Evolutionary conservation across 2,797 vertebrate species (phyloP).

Genomic region (Vespertilio murinus): DNA sequence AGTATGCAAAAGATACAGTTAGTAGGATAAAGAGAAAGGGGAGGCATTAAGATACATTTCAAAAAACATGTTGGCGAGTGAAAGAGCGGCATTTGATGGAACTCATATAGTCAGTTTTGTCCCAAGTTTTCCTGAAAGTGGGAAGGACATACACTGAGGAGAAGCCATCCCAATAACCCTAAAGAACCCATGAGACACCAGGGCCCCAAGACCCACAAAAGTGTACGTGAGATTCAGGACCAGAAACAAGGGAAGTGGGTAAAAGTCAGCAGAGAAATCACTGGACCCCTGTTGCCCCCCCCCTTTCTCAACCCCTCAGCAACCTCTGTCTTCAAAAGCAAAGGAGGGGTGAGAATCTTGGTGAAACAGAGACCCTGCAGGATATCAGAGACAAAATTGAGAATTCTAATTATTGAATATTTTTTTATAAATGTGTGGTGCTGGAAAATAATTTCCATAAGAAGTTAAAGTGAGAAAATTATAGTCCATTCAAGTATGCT

Average conservation of each 20-base stretch:
- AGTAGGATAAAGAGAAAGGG: not conserved
- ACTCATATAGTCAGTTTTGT: not conserved
- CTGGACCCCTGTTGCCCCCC: not conserved
- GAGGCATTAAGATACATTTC: not conserved
- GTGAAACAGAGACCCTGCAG: not conserved
- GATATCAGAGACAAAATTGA: not conserved
- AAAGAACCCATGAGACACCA: not conserved
- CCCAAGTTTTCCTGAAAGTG: not conserved
- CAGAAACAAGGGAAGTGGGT: not conserved
- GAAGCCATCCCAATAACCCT: not conserved
- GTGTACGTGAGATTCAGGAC: not conserved
- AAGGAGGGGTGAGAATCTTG: not conserved
- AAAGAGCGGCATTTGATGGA: not conserved
- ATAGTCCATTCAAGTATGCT: not conserved
- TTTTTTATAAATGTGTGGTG: not conserved
- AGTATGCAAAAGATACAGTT: not conserved
- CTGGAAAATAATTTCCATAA: not conserved
- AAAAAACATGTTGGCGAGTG: not conserved
- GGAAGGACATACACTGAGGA: not conserved
- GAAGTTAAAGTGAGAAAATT: conserved; percentile 4
- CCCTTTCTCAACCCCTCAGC: not conserved
- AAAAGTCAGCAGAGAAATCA: not conserved
- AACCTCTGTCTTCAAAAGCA: not conserved
- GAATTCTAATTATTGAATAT: not conserved
- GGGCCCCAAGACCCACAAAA: not conserved